phyloP scores from a whole-genome alignment of 2,797 vertebrate species.

The Pelobates cultripes region DNA sequence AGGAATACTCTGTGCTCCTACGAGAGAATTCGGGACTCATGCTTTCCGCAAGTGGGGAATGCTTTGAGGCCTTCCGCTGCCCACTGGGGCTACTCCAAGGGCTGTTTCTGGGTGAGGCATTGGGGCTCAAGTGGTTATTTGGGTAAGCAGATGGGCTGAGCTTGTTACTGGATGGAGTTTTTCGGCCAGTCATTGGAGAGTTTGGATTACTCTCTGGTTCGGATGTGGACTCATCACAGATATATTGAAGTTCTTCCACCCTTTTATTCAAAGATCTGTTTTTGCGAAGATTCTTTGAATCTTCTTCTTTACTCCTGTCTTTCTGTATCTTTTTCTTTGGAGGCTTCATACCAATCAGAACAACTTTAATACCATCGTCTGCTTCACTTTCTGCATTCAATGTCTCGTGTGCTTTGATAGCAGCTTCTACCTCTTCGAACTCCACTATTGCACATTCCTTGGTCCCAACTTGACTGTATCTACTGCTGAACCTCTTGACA shows the following conservation, averaged over 20 bases:
- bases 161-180: slow-evolving; percentile 76
- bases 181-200: slow-evolving; percentile 83
- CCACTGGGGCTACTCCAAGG: slow-evolving; percentile 93
- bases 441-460: slow-evolving; percentile 94
- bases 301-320: slow-evolving; percentile 79
- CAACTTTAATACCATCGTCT: slow-evolving; percentile 78
- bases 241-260: slow-evolving; percentile 90
- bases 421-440: slow-evolving; percentile 94
- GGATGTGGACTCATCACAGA: slow-evolving; percentile 91
- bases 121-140: slow-evolving; percentile 89
- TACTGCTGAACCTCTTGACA: slow-evolving; percentile 87
- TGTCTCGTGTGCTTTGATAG: slow-evolving; percentile 86
- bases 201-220: slow-evolving; percentile 93
- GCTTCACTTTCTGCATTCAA: slow-evolving; percentile 69
- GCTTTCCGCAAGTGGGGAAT: slow-evolving; percentile 84
- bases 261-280: slow-evolving; percentile 87
- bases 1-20: slow-evolving; percentile 90
- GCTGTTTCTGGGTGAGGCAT: slow-evolving; percentile 87
- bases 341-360: slow-evolving; percentile 91
- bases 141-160: slow-evolving; percentile 83
- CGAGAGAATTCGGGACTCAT: slow-evolving; percentile 74
- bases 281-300: slow-evolving; percentile 70
- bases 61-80: slow-evolving; percentile 81
- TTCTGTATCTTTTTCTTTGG: slow-evolving; percentile 93
- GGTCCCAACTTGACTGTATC: slow-evolving; percentile 86